Evolutionary conservation across 2,888 invertebrate genomes (phyloP).

Genomic region (Gastracanthus pulcherrimus): DNA sequence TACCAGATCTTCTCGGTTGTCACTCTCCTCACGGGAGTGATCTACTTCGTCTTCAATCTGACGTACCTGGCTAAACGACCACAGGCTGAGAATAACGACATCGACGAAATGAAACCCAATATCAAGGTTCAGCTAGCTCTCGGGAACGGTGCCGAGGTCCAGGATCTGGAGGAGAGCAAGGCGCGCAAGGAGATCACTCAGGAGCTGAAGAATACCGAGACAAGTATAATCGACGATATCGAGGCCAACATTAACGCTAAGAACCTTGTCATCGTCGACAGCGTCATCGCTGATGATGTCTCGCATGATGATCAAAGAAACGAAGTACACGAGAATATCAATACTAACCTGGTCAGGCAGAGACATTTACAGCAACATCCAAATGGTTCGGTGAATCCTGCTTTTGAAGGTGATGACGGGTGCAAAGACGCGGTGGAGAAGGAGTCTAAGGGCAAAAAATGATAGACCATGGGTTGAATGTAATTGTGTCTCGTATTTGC

Average conservation of each 20-base stretch:
- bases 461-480: not conserved
- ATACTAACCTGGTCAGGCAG: constrained; percentile 20
- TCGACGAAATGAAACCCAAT: constrained; percentile 80
- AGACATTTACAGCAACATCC: constrained; percentile 42
- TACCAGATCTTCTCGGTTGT: constrained; percentile 85
- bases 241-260: constrained; percentile 68
- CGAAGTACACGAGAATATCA: constrained; percentile 1
- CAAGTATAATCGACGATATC: constrained; percentile 56
- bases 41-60: constrained; percentile 85
- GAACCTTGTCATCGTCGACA: constrained; percentile 68
- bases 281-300: not conserved
- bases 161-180: constrained; percentile 36
- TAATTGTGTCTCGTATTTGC: not conserved
- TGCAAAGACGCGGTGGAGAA: constrained; percentile 66
- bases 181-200: constrained; percentile 44
- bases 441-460: constrained; percentile 56
- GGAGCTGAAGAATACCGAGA: constrained; percentile 45
- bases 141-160: constrained; percentile 55
- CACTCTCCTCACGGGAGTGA: constrained; percentile 82
- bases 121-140: constrained; percentile 50
- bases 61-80: constrained; percentile 82
- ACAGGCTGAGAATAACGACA: constrained; percentile 79
- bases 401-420: constrained; percentile 60
- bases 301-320: constrained; percentile 4
- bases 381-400: constrained; percentile 62